These are phyloP conservation scores for Patiria miniata DNA, from an alignment of 35 echinoderm and acorn worm genomes.

Conservation along the genomic window DNA sequence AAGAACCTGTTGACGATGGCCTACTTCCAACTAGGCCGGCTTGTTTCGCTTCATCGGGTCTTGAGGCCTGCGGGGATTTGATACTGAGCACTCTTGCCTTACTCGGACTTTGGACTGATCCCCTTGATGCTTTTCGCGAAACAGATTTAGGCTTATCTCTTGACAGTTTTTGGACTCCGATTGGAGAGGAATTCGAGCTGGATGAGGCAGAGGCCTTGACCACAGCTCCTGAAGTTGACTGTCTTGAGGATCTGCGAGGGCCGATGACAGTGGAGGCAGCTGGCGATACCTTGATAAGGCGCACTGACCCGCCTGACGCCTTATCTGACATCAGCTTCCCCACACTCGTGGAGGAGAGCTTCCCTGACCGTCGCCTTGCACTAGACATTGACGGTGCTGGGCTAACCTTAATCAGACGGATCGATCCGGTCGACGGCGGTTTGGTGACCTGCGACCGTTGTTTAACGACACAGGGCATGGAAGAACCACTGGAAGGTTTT, in stretches of 20 bases:
- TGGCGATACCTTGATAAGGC: constrained; percentile 8
- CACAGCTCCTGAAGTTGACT: not conserved
- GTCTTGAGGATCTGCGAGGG: not conserved
- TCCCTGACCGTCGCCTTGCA: not conserved
- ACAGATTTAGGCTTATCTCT: not conserved
- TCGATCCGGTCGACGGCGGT: not conserved
- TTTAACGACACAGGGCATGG: not conserved
- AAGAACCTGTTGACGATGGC: not conserved
- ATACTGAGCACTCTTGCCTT: not conserved
- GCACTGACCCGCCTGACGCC: not conserved
- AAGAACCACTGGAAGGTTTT: not conserved
- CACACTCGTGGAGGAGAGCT: not conserved
- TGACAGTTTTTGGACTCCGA: not conserved
- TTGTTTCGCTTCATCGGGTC: not conserved
- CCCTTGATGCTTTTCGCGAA: not conserved
- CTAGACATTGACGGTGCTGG: constrained; percentile 1
- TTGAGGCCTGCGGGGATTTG: not conserved
- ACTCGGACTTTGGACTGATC: not conserved
- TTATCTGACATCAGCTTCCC: not conserved
- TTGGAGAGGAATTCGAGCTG: not conserved
- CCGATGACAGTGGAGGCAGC: constrained; percentile 3
- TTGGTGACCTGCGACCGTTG: not conserved
- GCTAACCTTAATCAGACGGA: constrained; percentile 5
- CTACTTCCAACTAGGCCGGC: not conserved
- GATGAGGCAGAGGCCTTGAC: not conserved